Evolutionary conservation across 2,113 vertebrate genomes (phyloP).

Genomic region (Malurus elegans): DNA sequence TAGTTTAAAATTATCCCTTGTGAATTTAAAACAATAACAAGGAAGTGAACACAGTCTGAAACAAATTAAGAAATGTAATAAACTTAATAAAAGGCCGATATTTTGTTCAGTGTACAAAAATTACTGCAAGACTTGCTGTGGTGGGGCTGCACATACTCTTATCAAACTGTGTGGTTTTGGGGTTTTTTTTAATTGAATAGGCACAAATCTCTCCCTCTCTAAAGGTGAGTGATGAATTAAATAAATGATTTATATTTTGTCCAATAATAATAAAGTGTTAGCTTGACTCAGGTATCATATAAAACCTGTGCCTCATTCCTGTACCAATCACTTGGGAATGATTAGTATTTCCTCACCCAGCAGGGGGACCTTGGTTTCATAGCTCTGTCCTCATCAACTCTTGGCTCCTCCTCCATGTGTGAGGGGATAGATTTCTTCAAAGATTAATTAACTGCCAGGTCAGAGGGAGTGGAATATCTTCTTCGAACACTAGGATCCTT

Average conservation of each 20-base stretch:
- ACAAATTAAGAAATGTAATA: constrained; percentile 67
- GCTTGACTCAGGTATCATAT: background rate
- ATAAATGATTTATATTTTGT: background rate
- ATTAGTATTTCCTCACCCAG: background rate
- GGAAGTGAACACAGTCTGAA: constrained; percentile 58
- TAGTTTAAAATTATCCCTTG: constrained; percentile 76
- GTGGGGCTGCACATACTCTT: background rate
- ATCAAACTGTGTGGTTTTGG: background rate
- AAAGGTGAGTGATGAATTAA: background rate
- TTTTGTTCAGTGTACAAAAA: constrained; percentile 1
- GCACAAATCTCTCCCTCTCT: background rate
- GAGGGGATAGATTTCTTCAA: background rate
- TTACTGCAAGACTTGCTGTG: background rate
- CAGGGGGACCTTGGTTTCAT: background rate
- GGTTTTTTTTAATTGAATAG: background rate
- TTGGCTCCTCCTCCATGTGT: background rate
- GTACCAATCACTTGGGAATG: background rate
- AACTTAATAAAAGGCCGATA: constrained; percentile 54
- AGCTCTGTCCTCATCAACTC: background rate
- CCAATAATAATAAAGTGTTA: background rate
- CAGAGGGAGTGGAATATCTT: background rate
- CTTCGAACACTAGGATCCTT: background rate
- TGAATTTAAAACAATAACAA: constrained; percentile 76
- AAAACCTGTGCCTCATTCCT: background rate
- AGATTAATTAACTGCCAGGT: constrained; percentile 14